These are phyloP conservation scores for Linnaemya vulpina DNA, from an alignment of 2,888 invertebrate genomes.

Conservation along the genomic window DNA sequence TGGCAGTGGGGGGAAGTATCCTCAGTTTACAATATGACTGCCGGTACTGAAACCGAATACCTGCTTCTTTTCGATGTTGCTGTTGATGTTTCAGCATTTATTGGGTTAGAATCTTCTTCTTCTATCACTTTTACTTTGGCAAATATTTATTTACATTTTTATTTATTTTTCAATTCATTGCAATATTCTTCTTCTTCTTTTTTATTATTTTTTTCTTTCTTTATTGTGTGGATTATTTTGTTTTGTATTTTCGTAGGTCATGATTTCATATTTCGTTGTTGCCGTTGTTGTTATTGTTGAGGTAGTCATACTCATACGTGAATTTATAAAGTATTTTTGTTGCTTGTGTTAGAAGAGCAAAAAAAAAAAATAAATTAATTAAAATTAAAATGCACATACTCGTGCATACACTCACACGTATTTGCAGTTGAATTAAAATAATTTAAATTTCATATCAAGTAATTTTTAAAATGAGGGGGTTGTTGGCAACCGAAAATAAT, in stretches of 20 bases:
- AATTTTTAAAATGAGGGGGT: slow-evolving; percentile 49
- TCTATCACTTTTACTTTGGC: slow-evolving; percentile 14
- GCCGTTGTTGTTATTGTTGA: slow-evolving; percentile 37
- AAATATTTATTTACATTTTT: slow-evolving; percentile 45
- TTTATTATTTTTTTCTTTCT: slow-evolving; percentile 11
- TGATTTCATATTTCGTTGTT: slow-evolving; percentile 55
- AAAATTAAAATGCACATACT: neutral
- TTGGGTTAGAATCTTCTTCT: neutral
- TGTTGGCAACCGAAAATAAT: slow-evolving; percentile 39
- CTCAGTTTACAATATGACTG: too few relatives aligned
- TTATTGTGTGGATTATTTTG: slow-evolving; percentile 35
- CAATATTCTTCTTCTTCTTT: too few relatives aligned
- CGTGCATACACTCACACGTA: neutral
- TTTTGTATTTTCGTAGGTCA: slow-evolving; percentile 67
- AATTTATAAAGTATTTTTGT: slow-evolving; percentile 41
- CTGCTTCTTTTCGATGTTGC: too few relatives aligned
- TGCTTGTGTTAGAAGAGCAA: neutral
- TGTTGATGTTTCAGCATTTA: too few relatives aligned
- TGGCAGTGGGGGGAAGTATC: too few relatives aligned
- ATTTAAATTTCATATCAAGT: slow-evolving; percentile 47
- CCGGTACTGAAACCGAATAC: too few relatives aligned
- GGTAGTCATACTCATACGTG: slow-evolving; percentile 60
- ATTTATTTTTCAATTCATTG: slow-evolving; percentile 27
- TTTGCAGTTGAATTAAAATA: slow-evolving; percentile 4
- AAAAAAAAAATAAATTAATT: slow-evolving; percentile 8